phyloP scores from a whole-genome alignment of 2,113 vertebrate species.

The Eurystomus gularis region DNA sequence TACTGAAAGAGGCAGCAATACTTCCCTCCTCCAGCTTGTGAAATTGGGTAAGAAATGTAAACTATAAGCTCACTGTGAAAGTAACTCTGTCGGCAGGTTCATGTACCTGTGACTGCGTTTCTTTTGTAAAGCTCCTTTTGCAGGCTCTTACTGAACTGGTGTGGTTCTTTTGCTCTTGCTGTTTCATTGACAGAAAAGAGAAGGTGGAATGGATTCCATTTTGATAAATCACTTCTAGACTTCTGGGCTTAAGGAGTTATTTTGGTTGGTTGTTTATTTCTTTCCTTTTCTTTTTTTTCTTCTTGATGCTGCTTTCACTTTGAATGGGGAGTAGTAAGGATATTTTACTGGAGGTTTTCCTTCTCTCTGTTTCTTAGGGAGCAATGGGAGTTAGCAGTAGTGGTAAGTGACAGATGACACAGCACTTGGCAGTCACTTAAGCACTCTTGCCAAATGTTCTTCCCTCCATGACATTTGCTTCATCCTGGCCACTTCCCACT shows the following conservation, averaged over 20 bases:
- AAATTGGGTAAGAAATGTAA: slow-evolving; percentile 82
- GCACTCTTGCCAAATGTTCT: slow-evolving; percentile 45
- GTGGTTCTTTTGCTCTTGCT: neutral
- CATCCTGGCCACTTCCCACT: slow-evolving; percentile 47
- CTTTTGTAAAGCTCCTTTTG: neutral
- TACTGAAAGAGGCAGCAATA: slow-evolving; percentile 89
- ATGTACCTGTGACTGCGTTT: neutral
- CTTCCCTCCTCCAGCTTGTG: slow-evolving; percentile 84
- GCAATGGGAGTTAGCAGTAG: slow-evolving; percentile 37
- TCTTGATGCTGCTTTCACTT: neutral
- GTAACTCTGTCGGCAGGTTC: neutral
- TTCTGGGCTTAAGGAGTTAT: neutral
- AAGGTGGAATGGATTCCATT: neutral
- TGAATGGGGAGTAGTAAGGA: neutral
- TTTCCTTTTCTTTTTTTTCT: neutral
- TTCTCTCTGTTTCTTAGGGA: neutral
- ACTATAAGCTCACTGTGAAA: neutral
- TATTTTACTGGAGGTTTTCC: neutral
- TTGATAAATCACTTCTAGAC: neutral
- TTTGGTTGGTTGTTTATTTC: neutral
- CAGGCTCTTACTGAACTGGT: neutral
- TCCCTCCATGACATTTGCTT: slow-evolving; percentile 36
- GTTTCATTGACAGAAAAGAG: neutral
- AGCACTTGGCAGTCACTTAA: slow-evolving; percentile 37
- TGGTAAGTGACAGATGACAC: slow-evolving; percentile 44